phyloP scores from a whole-genome alignment of 1,140 invertebrate genomes.

The Spodoptera litura region DNA sequence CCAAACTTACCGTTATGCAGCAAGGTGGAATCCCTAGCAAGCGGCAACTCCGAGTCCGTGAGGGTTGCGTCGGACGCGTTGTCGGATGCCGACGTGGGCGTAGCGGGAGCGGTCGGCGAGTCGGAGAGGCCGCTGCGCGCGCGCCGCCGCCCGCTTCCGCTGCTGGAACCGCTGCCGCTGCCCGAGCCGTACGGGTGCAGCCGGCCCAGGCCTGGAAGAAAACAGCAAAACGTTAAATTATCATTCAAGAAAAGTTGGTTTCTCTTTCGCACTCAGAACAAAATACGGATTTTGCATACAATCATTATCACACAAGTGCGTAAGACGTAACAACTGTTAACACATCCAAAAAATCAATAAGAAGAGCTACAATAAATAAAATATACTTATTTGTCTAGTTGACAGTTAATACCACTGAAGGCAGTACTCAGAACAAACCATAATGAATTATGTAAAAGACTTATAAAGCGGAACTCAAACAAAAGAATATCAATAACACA shows the following conservation, averaged over 20 bases:
- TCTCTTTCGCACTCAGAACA: neutral
- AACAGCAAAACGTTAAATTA: neutral
- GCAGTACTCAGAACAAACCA: neutral
- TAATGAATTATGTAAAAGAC: conserved; percentile 25
- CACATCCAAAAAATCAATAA: no score
- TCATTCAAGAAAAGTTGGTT: neutral
- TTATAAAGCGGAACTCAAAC: conserved; percentile 25
- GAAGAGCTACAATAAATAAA: neutral
- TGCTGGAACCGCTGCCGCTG: conserved; percentile 83
- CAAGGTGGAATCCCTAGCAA: conserved; percentile 91
- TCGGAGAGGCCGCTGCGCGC: conserved; percentile 89
- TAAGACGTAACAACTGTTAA: no score
- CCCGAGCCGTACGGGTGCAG: conserved; percentile 90
- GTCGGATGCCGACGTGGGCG: conserved; percentile 89
- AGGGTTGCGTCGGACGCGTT: conserved; percentile 93
- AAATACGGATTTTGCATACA: neutral
- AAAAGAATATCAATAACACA: conserved; percentile 40
- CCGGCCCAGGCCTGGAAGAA: conserved; percentile 89
- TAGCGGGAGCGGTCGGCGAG: conserved; percentile 89
- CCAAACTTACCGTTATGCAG: conserved; percentile 91
- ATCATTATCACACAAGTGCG: no score
- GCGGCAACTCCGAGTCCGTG: conserved; percentile 92
- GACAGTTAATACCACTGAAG: neutral
- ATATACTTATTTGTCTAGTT: neutral
- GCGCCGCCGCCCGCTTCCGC: conserved; percentile 85